A percentile compares a stretch with the other conserved stretches of the same genome.
Evolutionary conservation across 2,888 invertebrate genomes (phyloP).

Genomic region (Chalcosyrphus nemorum): DNA sequence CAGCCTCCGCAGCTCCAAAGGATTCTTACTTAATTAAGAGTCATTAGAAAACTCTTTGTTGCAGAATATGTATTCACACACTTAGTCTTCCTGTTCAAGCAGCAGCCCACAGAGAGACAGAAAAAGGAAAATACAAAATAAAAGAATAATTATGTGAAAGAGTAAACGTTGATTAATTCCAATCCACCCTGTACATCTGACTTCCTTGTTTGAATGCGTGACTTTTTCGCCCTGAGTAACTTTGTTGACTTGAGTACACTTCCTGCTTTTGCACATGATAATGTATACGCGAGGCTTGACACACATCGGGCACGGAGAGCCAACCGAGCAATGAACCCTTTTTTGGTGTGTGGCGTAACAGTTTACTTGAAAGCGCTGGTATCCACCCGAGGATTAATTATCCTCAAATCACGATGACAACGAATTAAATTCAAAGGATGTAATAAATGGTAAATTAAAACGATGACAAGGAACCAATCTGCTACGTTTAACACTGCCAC

Average conservation of each 20-base stretch:
- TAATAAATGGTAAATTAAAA: slow-evolving; percentile 71
- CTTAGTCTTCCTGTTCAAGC: neutral
- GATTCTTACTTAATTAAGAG: slow-evolving; percentile 58
- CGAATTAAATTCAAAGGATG: slow-evolving; percentile 61
- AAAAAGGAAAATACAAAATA: neutral
- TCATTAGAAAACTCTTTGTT: slow-evolving; percentile 44
- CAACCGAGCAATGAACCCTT: slow-evolving; percentile 45
- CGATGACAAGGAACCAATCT: slow-evolving; percentile 72
- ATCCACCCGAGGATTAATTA: slow-evolving; percentile 62
- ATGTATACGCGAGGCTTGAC: slow-evolving; percentile 49
- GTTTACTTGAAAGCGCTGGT: neutral
- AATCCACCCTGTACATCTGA: slow-evolving; percentile 36
- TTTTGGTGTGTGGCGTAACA: neutral
- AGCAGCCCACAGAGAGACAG: neutral
- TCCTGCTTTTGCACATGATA: slow-evolving; percentile 53
- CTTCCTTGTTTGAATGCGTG: slow-evolving; percentile 66
- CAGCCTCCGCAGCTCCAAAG: neutral
- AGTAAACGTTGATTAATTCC: slow-evolving; percentile 69
- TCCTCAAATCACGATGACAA: slow-evolving; percentile 69
- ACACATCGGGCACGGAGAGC: neutral
- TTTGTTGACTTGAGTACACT: slow-evolving; percentile 65
- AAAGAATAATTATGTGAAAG: slow-evolving; percentile 62
- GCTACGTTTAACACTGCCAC: slow-evolving; percentile 62
- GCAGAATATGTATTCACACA: neutral
- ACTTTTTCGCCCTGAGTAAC: slow-evolving; percentile 52